phyloP scores from a whole-genome alignment of 2,888 invertebrate species.

The Euproctis similis region DNA sequence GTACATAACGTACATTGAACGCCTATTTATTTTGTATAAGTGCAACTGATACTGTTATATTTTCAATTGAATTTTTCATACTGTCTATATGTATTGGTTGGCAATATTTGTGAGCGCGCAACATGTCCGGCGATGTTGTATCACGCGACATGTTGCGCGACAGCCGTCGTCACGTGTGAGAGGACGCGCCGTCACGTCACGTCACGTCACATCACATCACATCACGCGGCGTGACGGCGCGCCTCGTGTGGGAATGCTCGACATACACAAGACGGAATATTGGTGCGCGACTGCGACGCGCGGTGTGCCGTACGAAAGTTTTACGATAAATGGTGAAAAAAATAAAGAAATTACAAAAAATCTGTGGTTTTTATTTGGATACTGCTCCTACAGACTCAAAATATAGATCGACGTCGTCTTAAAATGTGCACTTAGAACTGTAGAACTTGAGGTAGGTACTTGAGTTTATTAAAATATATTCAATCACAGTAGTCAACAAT shows the following conservation, averaged over 20 bases:
- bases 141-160: constrained; percentile 18
- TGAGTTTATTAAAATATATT: no score
- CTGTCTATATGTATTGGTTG: constrained; percentile 34
- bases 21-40: constrained; percentile 57
- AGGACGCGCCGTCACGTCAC: constrained; percentile 6
- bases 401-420: no score
- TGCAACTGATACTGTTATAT: constrained; percentile 32
- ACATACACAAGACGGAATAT: constrained; percentile 71
- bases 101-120: constrained; percentile 44
- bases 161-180: constrained; percentile 28
- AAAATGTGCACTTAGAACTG: no score
- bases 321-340: constrained; percentile 75
- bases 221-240: constrained; percentile 6
- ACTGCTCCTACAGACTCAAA: no score
- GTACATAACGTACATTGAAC: constrained; percentile 28
- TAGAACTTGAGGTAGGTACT: no score
- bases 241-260: constrained; percentile 37
- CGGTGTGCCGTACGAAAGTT: constrained; percentile 73
- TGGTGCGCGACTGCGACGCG: constrained; percentile 69
- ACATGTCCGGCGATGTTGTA: constrained; percentile 23
- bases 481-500: no score
- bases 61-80: constrained; percentile 29
- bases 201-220: constrained; percentile 6
- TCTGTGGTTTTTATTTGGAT: constrained; percentile 19
- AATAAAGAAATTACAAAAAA: constrained; percentile 71